phyloP scores from a whole-genome alignment of 2,113 vertebrate genomes.

The Smithornis capensis region DNA sequence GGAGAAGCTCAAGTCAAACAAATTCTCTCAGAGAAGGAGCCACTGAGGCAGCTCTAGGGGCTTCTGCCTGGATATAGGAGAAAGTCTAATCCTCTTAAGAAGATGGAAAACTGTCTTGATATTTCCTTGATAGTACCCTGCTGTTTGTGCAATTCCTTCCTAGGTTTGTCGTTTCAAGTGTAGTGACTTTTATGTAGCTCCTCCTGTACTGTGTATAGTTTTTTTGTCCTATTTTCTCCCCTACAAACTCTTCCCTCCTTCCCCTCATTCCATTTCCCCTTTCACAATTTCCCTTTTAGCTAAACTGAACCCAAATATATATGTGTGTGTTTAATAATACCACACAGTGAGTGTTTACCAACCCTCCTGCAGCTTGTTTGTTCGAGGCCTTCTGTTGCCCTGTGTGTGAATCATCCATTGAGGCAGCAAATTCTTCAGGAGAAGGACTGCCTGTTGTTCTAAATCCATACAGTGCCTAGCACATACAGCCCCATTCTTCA shows the following conservation, averaged over 20 bases:
- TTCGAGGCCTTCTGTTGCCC: neutral
- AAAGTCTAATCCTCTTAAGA: neutral
- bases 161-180: neutral
- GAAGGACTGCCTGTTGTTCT: neutral
- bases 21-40: neutral
- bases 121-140: rapidly evolving
- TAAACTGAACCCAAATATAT: neutral
- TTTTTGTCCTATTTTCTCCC: neutral
- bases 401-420: neutral
- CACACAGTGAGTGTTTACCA: neutral
- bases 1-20: neutral
- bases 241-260: neutral
- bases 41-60: neutral
- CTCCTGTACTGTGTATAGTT: neutral
- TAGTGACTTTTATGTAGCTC: neutral
- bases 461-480: neutral
- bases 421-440: neutral
- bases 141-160: neutral
- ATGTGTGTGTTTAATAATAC: neutral
- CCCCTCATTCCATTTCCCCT: neutral
- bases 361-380: neutral
- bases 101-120: neutral
- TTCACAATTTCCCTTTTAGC: neutral
- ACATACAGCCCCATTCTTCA: neutral
- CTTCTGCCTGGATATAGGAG: neutral